Conservation (phyloP, 2,888 invertebrate genomes). For the Tromatobia lineatoria region DNA sequence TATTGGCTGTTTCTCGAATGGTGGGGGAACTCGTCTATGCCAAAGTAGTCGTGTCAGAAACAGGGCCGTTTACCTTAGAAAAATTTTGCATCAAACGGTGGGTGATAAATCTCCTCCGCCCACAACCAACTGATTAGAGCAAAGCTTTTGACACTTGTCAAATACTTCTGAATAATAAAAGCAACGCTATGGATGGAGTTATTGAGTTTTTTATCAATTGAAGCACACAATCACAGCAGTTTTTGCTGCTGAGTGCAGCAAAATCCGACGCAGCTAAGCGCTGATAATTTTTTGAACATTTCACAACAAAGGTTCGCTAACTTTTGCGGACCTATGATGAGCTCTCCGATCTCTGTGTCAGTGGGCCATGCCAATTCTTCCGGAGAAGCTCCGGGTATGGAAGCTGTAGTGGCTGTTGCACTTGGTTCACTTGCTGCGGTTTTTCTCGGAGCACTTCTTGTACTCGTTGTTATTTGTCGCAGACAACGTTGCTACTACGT, state of each 20-base stretch:
- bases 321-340: constrained; percentile 73
- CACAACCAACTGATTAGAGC: neutral
- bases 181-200: neutral
- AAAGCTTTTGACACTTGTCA: neutral
- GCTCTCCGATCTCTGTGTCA: constrained; percentile 80
- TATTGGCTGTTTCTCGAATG: no score
- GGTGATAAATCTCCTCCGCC: neutral
- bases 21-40: no score
- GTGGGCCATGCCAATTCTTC: constrained; percentile 78
- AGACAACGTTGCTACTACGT: constrained; percentile 86
- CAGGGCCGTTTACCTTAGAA: no score
- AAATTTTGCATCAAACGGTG: neutral
- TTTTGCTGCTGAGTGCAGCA: neutral
- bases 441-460: constrained; percentile 89
- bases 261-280: neutral
- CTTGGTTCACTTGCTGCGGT: constrained; percentile 89
- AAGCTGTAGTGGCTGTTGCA: constrained; percentile 89
- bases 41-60: no score
- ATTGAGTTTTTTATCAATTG: neutral
- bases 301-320: neutral
- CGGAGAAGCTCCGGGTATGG: constrained; percentile 86
- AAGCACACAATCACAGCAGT: neutral
- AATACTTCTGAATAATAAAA: neutral
- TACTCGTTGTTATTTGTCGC: constrained; percentile 88
- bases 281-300: neutral